These are phyloP conservation scores for Chunga burmeisteri DNA, from an alignment of 2,113 vertebrate genomes.

Conservation along the genomic window DNA sequence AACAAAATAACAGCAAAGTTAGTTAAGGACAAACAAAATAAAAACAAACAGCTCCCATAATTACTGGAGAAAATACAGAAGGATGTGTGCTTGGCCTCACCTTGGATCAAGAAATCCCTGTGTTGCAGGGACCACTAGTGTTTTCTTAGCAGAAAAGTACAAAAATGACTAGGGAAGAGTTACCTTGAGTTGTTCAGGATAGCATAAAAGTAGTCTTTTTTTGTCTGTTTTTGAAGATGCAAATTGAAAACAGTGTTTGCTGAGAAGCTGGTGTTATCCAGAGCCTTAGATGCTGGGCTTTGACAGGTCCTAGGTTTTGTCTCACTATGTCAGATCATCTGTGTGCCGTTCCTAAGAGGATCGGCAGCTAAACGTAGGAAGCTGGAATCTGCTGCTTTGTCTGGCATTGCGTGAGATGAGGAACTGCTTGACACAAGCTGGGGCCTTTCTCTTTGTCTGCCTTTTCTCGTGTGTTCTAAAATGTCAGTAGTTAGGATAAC, in stretches of 20 bases:
- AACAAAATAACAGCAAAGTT: background rate
- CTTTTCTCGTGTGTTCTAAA: background rate
- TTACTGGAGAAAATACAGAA: background rate
- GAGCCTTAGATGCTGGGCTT: background rate
- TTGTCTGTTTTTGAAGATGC: background rate
- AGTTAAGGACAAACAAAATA: background rate
- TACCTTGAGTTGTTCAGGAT: background rate
- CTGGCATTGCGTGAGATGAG: background rate
- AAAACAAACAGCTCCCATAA: background rate
- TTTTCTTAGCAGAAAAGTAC: background rate
- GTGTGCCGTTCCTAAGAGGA: background rate
- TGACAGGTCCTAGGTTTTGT: background rate
- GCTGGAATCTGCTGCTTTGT: background rate
- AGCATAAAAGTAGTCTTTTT: background rate
- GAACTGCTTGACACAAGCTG: background rate
- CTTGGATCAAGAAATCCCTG: background rate
- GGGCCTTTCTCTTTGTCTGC: background rate
- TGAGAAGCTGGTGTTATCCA: background rate
- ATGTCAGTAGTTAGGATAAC: background rate
- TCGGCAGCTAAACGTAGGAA: background rate
- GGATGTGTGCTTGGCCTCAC: background rate
- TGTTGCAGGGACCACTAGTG: background rate
- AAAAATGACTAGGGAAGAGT: background rate
- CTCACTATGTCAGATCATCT: accelerated
- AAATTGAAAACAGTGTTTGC: background rate